Evolutionary conservation across 1,140 invertebrate species (phyloP), one percentile per base, ranked within the genome.

Genomic region (Vollenhovia emeryi): DNA sequence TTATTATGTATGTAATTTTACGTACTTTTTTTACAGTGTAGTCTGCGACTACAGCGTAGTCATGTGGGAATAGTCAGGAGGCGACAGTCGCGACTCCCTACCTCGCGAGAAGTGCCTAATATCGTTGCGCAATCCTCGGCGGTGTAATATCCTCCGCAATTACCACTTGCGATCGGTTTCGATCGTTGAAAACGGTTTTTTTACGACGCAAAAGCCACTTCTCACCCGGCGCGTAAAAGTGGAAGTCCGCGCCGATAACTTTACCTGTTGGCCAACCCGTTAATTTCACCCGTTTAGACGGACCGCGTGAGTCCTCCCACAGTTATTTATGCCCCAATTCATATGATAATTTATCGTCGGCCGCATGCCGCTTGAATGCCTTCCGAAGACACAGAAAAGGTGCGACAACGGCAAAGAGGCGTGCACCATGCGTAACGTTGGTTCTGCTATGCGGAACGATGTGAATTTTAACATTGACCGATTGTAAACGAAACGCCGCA

Each of bases 71-170:
- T 78, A 50, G 30, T 45, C 13, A 57, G n/a, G 27, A 45, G 2
- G 13, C 40, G 40, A 62, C 15, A n/a, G n/a, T n/a, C n/a, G 52
- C 30, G 59, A 43, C 24, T 59, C 66, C 60, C 36, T 45, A 30
- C 11, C 24, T 9, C 40, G 40, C 15, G 62, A 68, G n/a, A 64
- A 64, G 62, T n/a, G n/a, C 55, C 80, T 86, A 83, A 88, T 60
- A 86, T 73, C 43, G 33, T 89, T 89, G 85, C 52, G 64, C n/a
- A 89, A 89, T 45, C 3, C 24, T 30, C 64, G 60, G 8, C 40
- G 27, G 27, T 78, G 76, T 86, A 86, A 82, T 50, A 66, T 73
- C 84, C 57, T 52, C n/a, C 11, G 84, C 45, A 88, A 89, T 89
- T 89, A 86, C 74, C 74, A 52, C 57, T 73, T 60, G 30, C 55